Evolutionary conservation across 2,797 vertebrate species (phyloP), one percentile per base, ranked within the genome.

Genomic region (Cichlasoma orientale): DNA sequence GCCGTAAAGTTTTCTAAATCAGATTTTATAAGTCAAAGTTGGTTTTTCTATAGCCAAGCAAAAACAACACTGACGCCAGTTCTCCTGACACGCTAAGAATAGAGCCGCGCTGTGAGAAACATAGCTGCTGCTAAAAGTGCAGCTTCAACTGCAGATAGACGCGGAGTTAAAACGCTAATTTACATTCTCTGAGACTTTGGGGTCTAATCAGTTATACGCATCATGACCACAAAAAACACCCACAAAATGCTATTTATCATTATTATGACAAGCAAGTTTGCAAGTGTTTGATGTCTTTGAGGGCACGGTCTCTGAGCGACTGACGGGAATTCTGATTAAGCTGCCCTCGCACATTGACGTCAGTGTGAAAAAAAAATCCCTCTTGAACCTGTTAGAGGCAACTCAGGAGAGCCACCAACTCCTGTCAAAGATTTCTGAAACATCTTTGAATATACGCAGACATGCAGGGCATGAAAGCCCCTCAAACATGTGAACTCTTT

Each of bases 41-140:
- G 77, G 86, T 84, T 89, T 85, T 86, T 78, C 72, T 82, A 78
- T 56, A 81, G 56, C 76, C 77, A 68, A 77, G 79, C 77, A 80
- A 82, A 90, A 89, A 85, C 82, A 89, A 85, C 77, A 69, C 75
- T 82, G 86, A 85, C 73, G 71, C 89, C 80, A 86, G 84, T 74
- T 79, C 63, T 84, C 47, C 58, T 33, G 72, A 84, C 75, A 70
- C 23, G 58, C 86, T 77, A 88, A 86, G 77, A 92, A 92, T 89
- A 92, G 84, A 84, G 82, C 55, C 10, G 23, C 23, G 68, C 78
- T 90, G 81, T 85, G 86, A 92, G 88, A 88, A 85, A 80, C 66
- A 21, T 9, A 33, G 31, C 23, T 41, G 61, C 74, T 59, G 69
- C 56, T 56, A n/a, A 59, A 81, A 74, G 19, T 53, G 53, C 44